Percentiles rank a stretch among this genome's conserved stretches.
phyloP scores from a whole-genome alignment of 2,113 vertebrate genomes.

The Carassius carassius region DNA sequence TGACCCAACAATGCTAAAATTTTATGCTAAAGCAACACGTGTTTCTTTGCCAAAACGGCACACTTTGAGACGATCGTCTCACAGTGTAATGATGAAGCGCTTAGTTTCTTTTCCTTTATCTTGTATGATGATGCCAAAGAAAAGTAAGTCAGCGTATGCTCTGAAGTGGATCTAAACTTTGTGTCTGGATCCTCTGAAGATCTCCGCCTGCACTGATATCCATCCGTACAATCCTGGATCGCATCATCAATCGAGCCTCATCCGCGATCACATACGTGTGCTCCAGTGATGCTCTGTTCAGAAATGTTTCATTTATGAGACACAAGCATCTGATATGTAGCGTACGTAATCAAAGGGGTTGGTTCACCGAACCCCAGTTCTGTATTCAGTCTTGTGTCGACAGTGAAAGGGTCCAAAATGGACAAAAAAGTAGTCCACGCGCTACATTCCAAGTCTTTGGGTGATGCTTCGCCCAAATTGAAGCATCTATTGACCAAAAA shows the following conservation, averaged over 20 bases:
- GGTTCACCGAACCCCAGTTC: background rate
- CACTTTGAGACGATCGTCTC: slow-evolving; percentile 35
- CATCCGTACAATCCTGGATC: slow-evolving; percentile 1
- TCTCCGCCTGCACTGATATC: slow-evolving; percentile 5
- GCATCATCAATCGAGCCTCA: slow-evolving; percentile 7
- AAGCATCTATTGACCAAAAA: background rate
- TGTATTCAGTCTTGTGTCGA: background rate
- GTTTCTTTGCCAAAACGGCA: slow-evolving; percentile 63
- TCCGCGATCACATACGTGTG: background rate
- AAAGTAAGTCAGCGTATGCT: slow-evolving; percentile 58
- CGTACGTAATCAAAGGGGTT: background rate
- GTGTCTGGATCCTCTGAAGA: background rate
- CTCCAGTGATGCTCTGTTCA: background rate
- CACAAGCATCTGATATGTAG: background rate
- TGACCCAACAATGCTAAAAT: slow-evolving; percentile 50
- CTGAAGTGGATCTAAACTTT: slow-evolving; percentile 8
- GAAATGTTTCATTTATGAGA: background rate
- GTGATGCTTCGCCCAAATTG: background rate
- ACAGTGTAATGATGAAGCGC: slow-evolving; percentile 5
- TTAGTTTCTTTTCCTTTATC: slow-evolving; percentile 16
- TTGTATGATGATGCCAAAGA: slow-evolving; percentile 72
- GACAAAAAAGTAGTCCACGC: background rate
- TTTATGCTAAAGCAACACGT: slow-evolving; percentile 52
- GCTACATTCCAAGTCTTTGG: background rate
- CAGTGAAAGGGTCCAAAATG: background rate